Percentiles rank a stretch among this genome's conserved stretches.
Evolutionary conservation across 2,888 invertebrate genomes (phyloP).

Genomic region (Campopleginae sp.): DNA sequence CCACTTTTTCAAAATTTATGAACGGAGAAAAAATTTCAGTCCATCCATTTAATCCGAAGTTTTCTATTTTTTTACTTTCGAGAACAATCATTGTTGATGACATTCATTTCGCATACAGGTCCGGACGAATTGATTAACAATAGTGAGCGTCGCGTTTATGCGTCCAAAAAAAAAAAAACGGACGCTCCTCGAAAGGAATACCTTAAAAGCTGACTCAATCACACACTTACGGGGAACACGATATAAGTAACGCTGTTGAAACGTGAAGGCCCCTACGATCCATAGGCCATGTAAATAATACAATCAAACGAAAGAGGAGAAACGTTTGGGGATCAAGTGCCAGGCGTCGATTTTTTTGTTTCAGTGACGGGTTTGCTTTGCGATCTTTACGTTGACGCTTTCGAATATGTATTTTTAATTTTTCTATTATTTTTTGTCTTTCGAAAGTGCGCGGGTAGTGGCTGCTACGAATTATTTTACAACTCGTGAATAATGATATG

Average conservation of each 20-base stretch:
- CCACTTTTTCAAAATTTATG: not conserved
- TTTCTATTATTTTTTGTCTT: not conserved
- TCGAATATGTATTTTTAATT: slow-evolving; percentile 20
- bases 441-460: not conserved
- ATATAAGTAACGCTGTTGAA: slow-evolving; percentile 9
- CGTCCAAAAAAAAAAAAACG: not conserved
- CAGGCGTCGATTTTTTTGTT: slow-evolving; percentile 32
- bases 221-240: slow-evolving; percentile 23
- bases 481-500: not conserved
- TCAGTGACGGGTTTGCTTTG: slow-evolving; percentile 24
- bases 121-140: not conserved
- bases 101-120: not conserved
- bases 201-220: slow-evolving; percentile 19
- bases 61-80: too few relatives aligned
- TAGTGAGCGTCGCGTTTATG: not conserved
- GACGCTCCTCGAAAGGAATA: not conserved
- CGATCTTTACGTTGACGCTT: not conserved
- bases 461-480: slow-evolving; percentile 23
- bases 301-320: slow-evolving; percentile 28
- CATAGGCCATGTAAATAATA: slow-evolving; percentile 61
- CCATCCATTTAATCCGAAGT: not conserved
- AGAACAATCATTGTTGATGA: not conserved
- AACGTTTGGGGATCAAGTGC: slow-evolving; percentile 43
- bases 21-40: not conserved
- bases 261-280: slow-evolving; percentile 38